phyloP scores from a whole-genome alignment of 2,888 invertebrate species.

The Amphipyra tragopoginis region DNA sequence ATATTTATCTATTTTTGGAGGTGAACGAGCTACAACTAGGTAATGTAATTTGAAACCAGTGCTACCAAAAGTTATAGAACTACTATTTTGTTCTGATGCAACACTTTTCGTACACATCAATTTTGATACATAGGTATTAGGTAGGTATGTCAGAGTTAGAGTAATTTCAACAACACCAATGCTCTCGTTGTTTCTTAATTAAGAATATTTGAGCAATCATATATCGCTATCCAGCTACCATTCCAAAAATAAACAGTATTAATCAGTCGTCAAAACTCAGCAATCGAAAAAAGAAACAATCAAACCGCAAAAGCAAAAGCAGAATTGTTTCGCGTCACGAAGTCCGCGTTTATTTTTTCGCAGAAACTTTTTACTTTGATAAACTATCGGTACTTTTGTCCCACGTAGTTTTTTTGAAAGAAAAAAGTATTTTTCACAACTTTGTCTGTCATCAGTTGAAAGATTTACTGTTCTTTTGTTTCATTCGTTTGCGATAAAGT shows the following conservation, averaged over 20 bases:
- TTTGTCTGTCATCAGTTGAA: constrained; percentile 57
- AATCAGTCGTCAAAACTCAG: constrained; percentile 30
- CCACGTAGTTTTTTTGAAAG: constrained; percentile 39
- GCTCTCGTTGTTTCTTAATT: too few relatives aligned
- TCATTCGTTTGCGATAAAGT: constrained; percentile 48
- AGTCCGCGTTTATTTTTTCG: constrained; percentile 43
- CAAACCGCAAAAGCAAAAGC: constrained; percentile 17
- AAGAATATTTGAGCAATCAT: too few relatives aligned
- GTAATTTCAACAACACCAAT: too few relatives aligned
- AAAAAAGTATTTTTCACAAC: constrained; percentile 50
- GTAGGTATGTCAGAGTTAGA: too few relatives aligned
- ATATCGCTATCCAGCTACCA: neutral
- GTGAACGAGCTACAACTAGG: too few relatives aligned
- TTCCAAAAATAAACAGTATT: neutral
- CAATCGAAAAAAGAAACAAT: constrained; percentile 25
- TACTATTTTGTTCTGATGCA: too few relatives aligned
- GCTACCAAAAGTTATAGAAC: too few relatives aligned
- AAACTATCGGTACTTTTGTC: constrained; percentile 55
- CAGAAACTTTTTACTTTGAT: constrained; percentile 60
- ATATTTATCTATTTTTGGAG: too few relatives aligned
- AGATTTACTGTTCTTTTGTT: constrained; percentile 59
- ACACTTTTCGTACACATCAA: too few relatives aligned
- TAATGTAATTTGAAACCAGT: too few relatives aligned
- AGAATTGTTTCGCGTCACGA: constrained; percentile 43
- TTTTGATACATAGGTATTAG: too few relatives aligned